Conservation (phyloP, 2,888 invertebrate species). For the Sericinus montela region DNA sequence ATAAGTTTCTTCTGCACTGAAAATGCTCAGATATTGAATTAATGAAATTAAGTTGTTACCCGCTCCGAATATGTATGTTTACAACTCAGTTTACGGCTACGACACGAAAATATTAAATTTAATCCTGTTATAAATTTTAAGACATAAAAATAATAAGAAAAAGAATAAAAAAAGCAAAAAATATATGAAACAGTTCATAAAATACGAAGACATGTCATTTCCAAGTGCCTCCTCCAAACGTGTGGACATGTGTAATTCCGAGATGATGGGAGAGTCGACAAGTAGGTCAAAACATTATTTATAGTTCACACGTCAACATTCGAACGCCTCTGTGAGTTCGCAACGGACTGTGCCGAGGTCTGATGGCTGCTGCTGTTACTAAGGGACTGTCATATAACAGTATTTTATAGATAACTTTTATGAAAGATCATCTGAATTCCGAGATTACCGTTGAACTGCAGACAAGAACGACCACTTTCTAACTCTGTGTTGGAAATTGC, state of each 20-base stretch:
- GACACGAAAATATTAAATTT: conserved; percentile 8
- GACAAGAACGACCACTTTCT: too few species aligned
- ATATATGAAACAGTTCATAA: conserved; percentile 8
- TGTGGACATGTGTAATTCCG: conserved; percentile 3
- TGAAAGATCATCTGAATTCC: too few species aligned
- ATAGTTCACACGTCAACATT: conserved; percentile 52
- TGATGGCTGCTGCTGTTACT: conserved; percentile 11
- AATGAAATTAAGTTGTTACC: too few species aligned
- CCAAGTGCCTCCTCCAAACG: conserved; percentile 5
- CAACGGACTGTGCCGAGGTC: conserved; percentile 22
- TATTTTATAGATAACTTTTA: too few species aligned
- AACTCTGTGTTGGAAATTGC: too few species aligned
- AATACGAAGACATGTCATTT: conserved; percentile 7
- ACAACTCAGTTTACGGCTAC: not conserved
- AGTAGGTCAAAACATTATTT: conserved; percentile 71
- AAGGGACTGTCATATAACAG: conserved; percentile 8
- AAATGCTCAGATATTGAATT: too few species aligned
- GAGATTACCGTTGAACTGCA: too few species aligned
- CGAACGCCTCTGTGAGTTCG: conserved; percentile 27
- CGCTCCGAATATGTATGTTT: not conserved
- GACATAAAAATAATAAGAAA: conserved; percentile 7
- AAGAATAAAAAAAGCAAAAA: not conserved
- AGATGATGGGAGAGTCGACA: conserved; percentile 28
- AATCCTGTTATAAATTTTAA: not conserved
- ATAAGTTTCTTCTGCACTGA: too few species aligned